Percentiles rank a stretch among this genome's conserved stretches.
Conservation (phyloP, 2,888 invertebrate genomes). For the Microctonus aethiopoides region DNA sequence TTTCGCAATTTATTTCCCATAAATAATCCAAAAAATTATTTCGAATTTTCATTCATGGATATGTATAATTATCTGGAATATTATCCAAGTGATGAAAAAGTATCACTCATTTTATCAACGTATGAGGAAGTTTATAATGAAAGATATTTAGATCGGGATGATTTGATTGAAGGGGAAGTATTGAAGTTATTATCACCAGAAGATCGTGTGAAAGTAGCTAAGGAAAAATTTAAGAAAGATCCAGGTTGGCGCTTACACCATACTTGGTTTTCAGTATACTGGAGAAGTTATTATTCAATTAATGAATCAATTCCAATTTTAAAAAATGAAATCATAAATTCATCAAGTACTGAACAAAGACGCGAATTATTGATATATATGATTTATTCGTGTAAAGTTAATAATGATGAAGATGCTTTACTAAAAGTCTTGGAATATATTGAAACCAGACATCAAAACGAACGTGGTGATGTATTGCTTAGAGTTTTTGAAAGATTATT, state of each 20-base stretch:
- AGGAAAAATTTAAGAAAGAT: slow-evolving; percentile 44
- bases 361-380: slow-evolving; percentile 45
- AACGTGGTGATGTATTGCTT: slow-evolving; percentile 43
- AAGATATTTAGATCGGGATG: slow-evolving; percentile 41
- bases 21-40: not conserved
- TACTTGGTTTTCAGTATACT: not conserved
- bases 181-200: slow-evolving; percentile 48
- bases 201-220: slow-evolving; percentile 49
- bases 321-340: slow-evolving; percentile 43
- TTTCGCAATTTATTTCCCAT: slow-evolving; percentile 46
- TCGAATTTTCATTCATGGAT: slow-evolving; percentile 19
- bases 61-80: slow-evolving; percentile 44
- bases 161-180: slow-evolving; percentile 39
- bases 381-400: slow-evolving; percentile 56
- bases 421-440: slow-evolving; percentile 51
- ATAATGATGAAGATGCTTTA: slow-evolving; percentile 53
- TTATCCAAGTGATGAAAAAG: slow-evolving; percentile 46
- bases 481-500: slow-evolving; percentile 36
- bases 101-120: slow-evolving; percentile 41
- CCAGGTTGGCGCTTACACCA: not conserved
- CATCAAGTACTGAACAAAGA: slow-evolving; percentile 37
- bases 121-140: slow-evolving; percentile 47
- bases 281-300: slow-evolving; percentile 54
- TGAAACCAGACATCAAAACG: slow-evolving; percentile 56
- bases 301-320: slow-evolving; percentile 48